Evolutionary conservation across 1,140 invertebrate species (phyloP), one percentile per base, ranked within the genome.

Genomic region (Drosophila cardini): DNA sequence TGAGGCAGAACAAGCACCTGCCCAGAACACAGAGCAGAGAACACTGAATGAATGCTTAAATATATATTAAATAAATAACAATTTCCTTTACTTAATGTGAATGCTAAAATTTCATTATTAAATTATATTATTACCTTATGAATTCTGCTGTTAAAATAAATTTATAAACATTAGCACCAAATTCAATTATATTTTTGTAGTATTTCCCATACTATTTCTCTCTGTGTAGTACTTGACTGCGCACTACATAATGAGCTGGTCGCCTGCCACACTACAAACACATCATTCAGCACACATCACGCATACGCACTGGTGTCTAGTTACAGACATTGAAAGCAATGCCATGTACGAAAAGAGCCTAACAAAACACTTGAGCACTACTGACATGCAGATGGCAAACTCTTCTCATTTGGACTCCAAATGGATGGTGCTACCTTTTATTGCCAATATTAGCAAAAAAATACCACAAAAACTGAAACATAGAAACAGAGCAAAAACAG

Each of bases 261-360:
- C 60, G n/a, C 60, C 57, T 52, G 11, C 57, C 13, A 30, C 43
- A 36, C 32, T 53, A 67, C 18, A 38, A 10, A 38, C 43, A 32
- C 45, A 26, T 26, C 21, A 26, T 26, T 26, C 21, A 26, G 21
- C 21, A 72, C 60, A 82, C 32, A 75, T 78, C 50, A 68, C 72
- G 80, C 72, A 83, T 83, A 83, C 65, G 80, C 75, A 56, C 42
- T 48, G 63, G 55, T 63, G 63, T 73, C 32, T 58, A 34, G 55
- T 68, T 52, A 52, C 50, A 53, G 55, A 32, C 55, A 73, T 36
- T 70, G 57, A 72, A 52, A 68, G 58, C 58, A 73, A 53, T 62
- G 45, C 57, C 63, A 68, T 65, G 56, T 56, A 55, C 48, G 2
- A 43, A 42, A 30, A 53, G 42, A 52, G 60, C 45, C 46, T 40